These are phyloP conservation scores for Melanargia galathea DNA, from an alignment of 2,888 invertebrate genomes.

Conservation along the genomic window DNA sequence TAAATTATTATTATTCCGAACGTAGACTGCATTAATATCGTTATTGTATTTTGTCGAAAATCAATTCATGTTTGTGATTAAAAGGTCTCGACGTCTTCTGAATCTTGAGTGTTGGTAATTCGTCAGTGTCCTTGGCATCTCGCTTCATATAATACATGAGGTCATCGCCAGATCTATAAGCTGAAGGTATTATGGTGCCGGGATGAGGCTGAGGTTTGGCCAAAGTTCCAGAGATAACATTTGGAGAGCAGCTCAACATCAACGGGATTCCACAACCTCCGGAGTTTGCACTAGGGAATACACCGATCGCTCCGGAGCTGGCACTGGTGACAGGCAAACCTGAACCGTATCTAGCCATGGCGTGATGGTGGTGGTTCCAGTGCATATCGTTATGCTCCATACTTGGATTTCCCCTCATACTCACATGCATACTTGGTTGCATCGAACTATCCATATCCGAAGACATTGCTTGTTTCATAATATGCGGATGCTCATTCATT, in stretches of 20 bases:
- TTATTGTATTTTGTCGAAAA: constrained; percentile 32
- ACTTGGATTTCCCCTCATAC: constrained; percentile 52
- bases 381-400: constrained; percentile 49
- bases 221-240: constrained; percentile 65
- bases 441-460: constrained; percentile 52
- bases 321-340: constrained; percentile 40
- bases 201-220: constrained; percentile 57
- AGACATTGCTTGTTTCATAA: constrained; percentile 50
- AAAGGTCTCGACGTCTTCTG: constrained; percentile 36
- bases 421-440: constrained; percentile 48
- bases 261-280: constrained; percentile 70
- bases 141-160: constrained; percentile 62
- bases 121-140: constrained; percentile 53
- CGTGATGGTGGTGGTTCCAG: constrained; percentile 56
- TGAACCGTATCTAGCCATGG: constrained; percentile 54
- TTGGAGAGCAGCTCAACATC: constrained; percentile 71
- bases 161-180: constrained; percentile 63
- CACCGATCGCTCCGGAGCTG: constrained; percentile 55
- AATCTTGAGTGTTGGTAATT: constrained; percentile 37
- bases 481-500: constrained; percentile 35
- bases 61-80: constrained; percentile 34
- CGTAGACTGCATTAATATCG: neutral
- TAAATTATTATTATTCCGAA: constrained; percentile 1
- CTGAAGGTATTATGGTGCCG: constrained; percentile 50
- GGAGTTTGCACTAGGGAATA: constrained; percentile 68